Base-by-base conservation (phyloP, 2,113 vertebrate genomes). In the Engraulis encrasicolus region DNA sequence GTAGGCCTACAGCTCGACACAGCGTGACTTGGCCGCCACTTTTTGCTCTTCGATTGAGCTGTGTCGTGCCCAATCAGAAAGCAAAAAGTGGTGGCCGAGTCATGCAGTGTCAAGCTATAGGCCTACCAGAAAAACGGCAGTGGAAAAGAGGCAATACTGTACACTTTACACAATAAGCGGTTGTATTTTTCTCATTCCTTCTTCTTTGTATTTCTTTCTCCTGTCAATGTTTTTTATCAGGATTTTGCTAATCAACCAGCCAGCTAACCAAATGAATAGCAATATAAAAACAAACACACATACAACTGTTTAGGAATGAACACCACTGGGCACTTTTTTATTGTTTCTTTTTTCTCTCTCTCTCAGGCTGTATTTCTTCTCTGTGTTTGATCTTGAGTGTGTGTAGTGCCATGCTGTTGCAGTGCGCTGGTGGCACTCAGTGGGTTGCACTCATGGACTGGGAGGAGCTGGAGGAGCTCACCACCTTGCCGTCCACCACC, bases 401-500 rank as follows among this genome's bases (percentile, higher is more conserved):
- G 12, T 74, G 11, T 27, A 34, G 66, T 74, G 66, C 58, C 27
- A 9, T 66, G 58, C 23, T 27, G 58, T 66, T 15, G 58, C 31
- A 15, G 66, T 74, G 66, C 34, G 66, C 15, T 34, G 23, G 6
- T 6, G 6, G 61, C 37, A 20, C 82, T 89, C 58, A 83, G 15
- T 14, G 36, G 19, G 7, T 20, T 3, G 85, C 11, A 0, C 9
- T 34, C n/a, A 84, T 17, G 34, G 88, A 31, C 66, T 85, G 50
- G 50, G 79, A 77, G 11, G 50, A 74, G 27, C 66, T 74, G 66
- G 66, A 54, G 7, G 84, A 83, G 79, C 82, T 83, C 74, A 89
- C 38, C 2, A 86, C 85, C 45, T 81, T 87, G 0, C 93, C 93
- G 0, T 94, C 85, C 81, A 91, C 89, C 0, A 91, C 2, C 82